A percentile compares a stretch with the other conserved stretches of the same genome.
phyloP scores from a whole-genome alignment of 2,797 vertebrate species.

The Crenuchus spilurus region DNA sequence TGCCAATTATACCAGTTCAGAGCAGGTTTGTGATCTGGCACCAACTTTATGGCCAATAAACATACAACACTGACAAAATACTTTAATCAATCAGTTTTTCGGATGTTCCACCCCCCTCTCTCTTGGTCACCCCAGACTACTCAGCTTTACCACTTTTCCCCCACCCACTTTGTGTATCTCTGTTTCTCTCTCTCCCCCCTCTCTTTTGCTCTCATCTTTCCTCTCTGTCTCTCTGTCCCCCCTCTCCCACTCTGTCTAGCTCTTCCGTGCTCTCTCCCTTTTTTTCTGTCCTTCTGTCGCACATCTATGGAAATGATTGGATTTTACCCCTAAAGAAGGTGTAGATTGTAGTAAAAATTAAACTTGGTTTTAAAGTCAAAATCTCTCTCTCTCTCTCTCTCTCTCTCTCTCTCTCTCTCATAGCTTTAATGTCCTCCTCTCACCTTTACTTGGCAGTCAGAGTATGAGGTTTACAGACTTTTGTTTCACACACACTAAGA shows the following conservation, averaged over 20 bases:
- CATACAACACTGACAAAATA: neutral
- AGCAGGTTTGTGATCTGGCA: neutral
- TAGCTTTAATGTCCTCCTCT: neutral
- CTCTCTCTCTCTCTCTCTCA: neutral
- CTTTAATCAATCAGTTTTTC: no score
- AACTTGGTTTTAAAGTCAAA: no score
- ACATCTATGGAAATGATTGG: no score
- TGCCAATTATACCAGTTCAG: neutral
- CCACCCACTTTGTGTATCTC: no score
- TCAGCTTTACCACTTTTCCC: no score
- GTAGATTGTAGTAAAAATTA: no score
- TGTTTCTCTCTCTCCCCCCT: neutral
- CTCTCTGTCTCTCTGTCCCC: neutral
- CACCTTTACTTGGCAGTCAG: neutral
- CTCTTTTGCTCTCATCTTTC: no score
- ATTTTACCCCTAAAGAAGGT: no score
- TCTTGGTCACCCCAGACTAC: no score
- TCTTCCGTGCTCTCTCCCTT: neutral
- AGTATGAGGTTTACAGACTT: neutral
- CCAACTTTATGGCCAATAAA: neutral
- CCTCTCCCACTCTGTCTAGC: neutral
- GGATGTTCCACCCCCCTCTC: no score
- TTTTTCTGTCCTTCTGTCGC: neutral
- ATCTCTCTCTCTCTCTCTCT: no score
- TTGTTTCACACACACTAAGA: neutral